Conservation (phyloP, 2,888 invertebrate genomes). For the Drosophila pegasa region DNA sequence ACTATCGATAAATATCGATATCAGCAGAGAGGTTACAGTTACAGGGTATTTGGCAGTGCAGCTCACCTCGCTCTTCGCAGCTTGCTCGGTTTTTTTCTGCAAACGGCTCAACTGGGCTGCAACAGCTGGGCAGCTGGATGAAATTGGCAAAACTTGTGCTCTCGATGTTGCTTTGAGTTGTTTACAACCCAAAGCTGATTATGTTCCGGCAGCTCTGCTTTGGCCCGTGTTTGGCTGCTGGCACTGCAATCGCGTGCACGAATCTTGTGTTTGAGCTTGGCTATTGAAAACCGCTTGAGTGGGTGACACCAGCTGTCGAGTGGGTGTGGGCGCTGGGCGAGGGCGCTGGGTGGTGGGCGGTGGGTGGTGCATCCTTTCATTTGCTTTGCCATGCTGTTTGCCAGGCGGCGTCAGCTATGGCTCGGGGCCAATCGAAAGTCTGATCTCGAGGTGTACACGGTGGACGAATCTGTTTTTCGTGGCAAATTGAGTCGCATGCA, state of each 20-base stretch:
- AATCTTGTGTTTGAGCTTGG: constrained; percentile 5
- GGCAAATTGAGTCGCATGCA: constrained; percentile 22
- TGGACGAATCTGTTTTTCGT: background rate
- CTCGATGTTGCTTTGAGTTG: constrained; percentile 36
- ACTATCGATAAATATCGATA: background rate
- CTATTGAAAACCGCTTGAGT: constrained; percentile 16
- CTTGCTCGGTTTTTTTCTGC: background rate
- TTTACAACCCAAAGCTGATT: constrained; percentile 51
- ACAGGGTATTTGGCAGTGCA: background rate
- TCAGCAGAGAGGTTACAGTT: background rate
- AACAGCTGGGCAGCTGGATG: constrained; percentile 35
- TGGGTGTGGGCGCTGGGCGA: background rate
- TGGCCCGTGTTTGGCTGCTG: background rate
- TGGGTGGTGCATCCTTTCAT: background rate
- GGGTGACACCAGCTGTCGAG: constrained; percentile 4
- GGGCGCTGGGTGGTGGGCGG: background rate
- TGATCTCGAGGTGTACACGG: background rate
- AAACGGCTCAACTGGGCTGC: constrained; percentile 11
- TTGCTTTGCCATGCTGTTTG: constrained; percentile 1
- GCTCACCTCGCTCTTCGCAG: background rate
- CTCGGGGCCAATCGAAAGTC: constrained; percentile 13
- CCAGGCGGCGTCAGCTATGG: background rate
- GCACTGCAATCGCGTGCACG: constrained; percentile 7
- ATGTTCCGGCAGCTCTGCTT: constrained; percentile 23
- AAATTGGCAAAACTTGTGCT: constrained; percentile 43